phyloP scores from a whole-genome alignment of 2,888 invertebrate genomes.

The Muschampia plurimacula region DNA sequence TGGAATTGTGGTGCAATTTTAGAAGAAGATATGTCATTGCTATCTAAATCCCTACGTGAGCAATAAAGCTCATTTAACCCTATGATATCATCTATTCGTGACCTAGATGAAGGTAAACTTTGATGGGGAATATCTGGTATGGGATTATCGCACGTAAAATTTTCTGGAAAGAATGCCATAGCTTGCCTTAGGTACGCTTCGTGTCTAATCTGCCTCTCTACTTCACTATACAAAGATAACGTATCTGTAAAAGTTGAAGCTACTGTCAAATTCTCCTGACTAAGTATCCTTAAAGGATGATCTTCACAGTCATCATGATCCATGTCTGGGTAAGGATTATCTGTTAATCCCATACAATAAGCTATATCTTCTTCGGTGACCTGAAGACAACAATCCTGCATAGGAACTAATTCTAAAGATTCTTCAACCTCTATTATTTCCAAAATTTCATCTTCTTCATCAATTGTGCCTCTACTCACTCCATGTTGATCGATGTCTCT shows the following conservation, averaged over 20 bases:
- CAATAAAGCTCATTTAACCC: constrained; percentile 93
- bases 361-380: constrained; percentile 97
- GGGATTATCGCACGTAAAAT: constrained; percentile 70
- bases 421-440: constrained; percentile 93
- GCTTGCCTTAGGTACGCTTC: constrained; percentile 86
- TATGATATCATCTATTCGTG: constrained; percentile 92
- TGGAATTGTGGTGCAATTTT: constrained; percentile 88
- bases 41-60: constrained; percentile 91
- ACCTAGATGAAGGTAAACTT: constrained; percentile 75
- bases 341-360: constrained; percentile 91
- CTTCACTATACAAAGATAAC: constrained; percentile 87
- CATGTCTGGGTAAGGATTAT: constrained; percentile 89
- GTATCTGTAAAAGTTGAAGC: constrained; percentile 95
- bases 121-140: constrained; percentile 74
- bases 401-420: constrained; percentile 93
- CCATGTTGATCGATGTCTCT: constrained; percentile 81
- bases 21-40: constrained; percentile 83
- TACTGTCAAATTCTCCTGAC: constrained; percentile 96
- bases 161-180: constrained; percentile 84
- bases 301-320: constrained; percentile 90
- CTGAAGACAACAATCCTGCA: constrained; percentile 94
- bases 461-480: constrained; percentile 75
- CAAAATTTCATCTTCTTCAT: constrained; percentile 89
- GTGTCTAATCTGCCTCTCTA: constrained; percentile 88
- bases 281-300: constrained; percentile 94